Conservation (phyloP, 2,113 vertebrate species). For the Ceratotherium simum region DNA sequence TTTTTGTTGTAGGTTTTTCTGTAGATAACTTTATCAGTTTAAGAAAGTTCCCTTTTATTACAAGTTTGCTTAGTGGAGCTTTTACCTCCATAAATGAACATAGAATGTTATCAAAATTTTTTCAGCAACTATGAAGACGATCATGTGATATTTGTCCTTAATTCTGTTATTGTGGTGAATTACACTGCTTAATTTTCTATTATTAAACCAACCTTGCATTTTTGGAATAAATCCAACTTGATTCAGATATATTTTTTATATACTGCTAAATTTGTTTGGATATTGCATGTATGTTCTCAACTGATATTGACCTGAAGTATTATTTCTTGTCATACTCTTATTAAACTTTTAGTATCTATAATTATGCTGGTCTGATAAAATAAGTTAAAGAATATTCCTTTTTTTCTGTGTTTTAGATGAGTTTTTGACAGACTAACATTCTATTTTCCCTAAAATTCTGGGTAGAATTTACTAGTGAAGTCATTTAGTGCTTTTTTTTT, state of each 20-base stretch:
- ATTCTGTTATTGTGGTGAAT: background rate
- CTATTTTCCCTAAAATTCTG: background rate
- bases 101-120: background rate
- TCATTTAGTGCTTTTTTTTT: background rate
- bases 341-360: background rate
- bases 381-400: background rate
- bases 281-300: background rate
- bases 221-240: background rate
- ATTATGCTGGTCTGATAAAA: slow-evolving; percentile 5
- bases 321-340: background rate
- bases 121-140: background rate
- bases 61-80: background rate
- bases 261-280: background rate
- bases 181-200: background rate
- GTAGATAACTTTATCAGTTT: slow-evolving; percentile 36
- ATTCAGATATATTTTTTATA: background rate
- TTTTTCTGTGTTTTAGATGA: background rate
- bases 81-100: background rate
- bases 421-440: background rate
- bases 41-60: slow-evolving; percentile 37
- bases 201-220: slow-evolving; percentile 3
- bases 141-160: slow-evolving; percentile 18
- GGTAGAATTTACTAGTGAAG: slow-evolving; percentile 12
- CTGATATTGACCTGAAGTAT: background rate
- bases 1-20: background rate